Evolutionary conservation across 2,797 vertebrate species (phyloP).

Genomic region (Pempheris klunzingeri): DNA sequence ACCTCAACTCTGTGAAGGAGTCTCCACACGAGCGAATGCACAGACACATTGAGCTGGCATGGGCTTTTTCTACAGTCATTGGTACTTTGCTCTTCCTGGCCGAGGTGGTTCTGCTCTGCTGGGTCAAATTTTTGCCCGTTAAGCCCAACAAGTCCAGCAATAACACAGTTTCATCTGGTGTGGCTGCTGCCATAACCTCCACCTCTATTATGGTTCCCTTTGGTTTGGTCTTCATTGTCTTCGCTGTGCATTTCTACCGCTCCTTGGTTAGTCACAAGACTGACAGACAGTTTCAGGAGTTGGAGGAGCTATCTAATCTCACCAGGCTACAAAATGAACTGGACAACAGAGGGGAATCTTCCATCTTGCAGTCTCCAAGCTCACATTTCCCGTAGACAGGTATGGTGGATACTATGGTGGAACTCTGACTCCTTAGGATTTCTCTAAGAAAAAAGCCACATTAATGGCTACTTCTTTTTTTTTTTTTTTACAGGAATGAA

Average conservation of each 20-base stretch:
- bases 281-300: slow-evolving; percentile 96
- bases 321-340: slow-evolving; percentile 95
- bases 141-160: slow-evolving; percentile 81
- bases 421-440: slow-evolving; percentile 33
- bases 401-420: background rate
- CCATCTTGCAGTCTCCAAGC: slow-evolving; percentile 86
- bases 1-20: slow-evolving; percentile 98
- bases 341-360: slow-evolving; percentile 90
- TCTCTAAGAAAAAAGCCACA: slow-evolving; percentile 18
- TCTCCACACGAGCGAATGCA: slow-evolving; percentile 99
- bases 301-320: slow-evolving; percentile 91
- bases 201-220: slow-evolving; percentile 98
- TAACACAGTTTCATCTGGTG: slow-evolving; percentile 88
- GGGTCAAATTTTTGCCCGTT: slow-evolving; percentile 97
- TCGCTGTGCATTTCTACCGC: slow-evolving; percentile 98
- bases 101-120: slow-evolving; percentile 97
- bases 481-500: slow-evolving; percentile 56
- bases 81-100: slow-evolving; percentile 97
- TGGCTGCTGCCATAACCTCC: slow-evolving; percentile 96
- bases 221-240: slow-evolving; percentile 94
- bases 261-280: slow-evolving; percentile 99
- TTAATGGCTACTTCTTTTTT: slow-evolving; percentile 27
- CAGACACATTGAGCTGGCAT: slow-evolving; percentile 96
- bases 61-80: slow-evolving; percentile 98
- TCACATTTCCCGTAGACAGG: slow-evolving; percentile 88